Conservation (phyloP, 2,888 invertebrate species). For the Tenthredo notha region DNA sequence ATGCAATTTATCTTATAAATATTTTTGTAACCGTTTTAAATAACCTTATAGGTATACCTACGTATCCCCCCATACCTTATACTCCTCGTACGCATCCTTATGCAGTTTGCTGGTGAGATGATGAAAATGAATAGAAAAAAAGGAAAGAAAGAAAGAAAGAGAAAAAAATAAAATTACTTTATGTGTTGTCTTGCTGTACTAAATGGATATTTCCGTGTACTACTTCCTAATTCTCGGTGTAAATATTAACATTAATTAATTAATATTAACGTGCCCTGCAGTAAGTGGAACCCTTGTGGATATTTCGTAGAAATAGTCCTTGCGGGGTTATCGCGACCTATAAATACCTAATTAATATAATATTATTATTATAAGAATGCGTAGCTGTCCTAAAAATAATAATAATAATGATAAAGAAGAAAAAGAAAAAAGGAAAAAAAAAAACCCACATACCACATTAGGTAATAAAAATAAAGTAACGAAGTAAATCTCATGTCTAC, state of each 20-base stretch:
- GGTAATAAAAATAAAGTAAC: conserved; percentile 69
- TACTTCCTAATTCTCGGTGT: conserved; percentile 75
- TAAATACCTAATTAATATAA: conserved; percentile 41
- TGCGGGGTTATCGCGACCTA: conserved; percentile 35
- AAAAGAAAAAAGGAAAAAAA: not conserved
- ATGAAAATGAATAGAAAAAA: not conserved
- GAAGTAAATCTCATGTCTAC: conserved; percentile 71
- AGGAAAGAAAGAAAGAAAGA: not conserved
- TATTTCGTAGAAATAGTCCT: conserved; percentile 39
- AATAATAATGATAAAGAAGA: conserved; percentile 30
- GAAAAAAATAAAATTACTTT: conserved; percentile 28
- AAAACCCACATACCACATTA: conserved; percentile 71
- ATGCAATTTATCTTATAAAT: not conserved
- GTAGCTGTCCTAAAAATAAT: conserved; percentile 75
- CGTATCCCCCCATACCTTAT: not conserved
- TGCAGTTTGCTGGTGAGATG: not conserved
- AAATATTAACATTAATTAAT: conserved; percentile 74
- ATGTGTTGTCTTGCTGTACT: conserved; percentile 71
- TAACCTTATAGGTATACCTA: not conserved
- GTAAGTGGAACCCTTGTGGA: conserved; percentile 6
- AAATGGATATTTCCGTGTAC: conserved; percentile 68
- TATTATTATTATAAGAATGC: conserved; percentile 66
- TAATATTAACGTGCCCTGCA: conserved; percentile 25
- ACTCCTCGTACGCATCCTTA: not conserved
- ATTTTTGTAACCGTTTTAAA: not conserved